Conservation (phyloP, 2,113 vertebrate genomes). For the Canis aureus region DNA sequence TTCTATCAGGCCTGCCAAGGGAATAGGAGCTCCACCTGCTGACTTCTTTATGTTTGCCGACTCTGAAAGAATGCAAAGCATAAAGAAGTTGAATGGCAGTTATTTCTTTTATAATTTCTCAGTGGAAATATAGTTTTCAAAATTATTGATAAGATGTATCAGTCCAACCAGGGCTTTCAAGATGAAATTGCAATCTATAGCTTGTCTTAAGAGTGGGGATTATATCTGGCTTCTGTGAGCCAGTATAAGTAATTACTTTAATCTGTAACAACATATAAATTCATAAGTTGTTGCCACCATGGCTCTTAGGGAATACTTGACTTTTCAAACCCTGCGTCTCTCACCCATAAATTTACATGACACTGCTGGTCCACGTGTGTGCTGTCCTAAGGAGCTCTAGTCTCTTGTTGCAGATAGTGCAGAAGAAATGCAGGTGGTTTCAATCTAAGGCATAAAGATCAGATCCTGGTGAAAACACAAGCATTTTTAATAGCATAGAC, state of each 20-base stretch:
- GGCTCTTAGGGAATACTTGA: conserved; percentile 53
- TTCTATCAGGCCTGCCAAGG: conserved; percentile 61
- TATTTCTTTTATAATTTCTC: conserved; percentile 76
- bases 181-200: conserved; percentile 49
- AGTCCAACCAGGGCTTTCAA: conserved; percentile 69
- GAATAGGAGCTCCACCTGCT: conserved; percentile 86
- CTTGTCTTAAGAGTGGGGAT: conserved; percentile 59
- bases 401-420: conserved; percentile 28
- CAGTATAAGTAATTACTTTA: conserved; percentile 73
- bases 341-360: conserved; percentile 53
- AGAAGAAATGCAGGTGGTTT: conserved; percentile 44
- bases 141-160: conserved; percentile 71
- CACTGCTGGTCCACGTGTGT: neutral
- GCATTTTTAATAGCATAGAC: conserved; percentile 19
- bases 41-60: conserved; percentile 82
- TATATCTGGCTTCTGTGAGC: conserved; percentile 59
- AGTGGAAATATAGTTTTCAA: conserved; percentile 71
- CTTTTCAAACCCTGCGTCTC: conserved; percentile 44
- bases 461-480: conserved; percentile 10
- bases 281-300: conserved; percentile 49
- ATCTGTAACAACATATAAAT: conserved; percentile 75
- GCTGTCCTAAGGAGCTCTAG: conserved; percentile 47
- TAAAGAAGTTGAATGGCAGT: conserved; percentile 75
- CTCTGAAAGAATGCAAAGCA: conserved; percentile 74
- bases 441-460: conserved; percentile 49